Evolutionary conservation across 1,140 invertebrate species (phyloP).

Genomic region (Macrobrachium rosenbergii): DNA sequence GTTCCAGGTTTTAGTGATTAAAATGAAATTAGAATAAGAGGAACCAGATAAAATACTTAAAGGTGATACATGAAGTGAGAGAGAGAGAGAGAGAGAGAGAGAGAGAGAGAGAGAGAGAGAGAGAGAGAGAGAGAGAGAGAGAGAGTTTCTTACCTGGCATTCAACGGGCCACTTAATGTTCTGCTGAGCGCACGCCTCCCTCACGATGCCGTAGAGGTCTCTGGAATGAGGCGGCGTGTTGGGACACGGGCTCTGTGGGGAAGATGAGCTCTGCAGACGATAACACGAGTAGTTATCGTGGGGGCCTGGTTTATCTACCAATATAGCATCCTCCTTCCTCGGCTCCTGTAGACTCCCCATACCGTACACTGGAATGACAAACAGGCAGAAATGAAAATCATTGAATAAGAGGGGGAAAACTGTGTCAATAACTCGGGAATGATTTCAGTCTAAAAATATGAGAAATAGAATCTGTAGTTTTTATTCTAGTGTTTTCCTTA

Average conservation of each 20-base stretch:
- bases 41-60: not conserved
- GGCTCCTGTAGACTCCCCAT: constrained; percentile 54
- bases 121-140: too few relatives aligned
- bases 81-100: constrained; percentile 3
- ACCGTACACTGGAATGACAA: constrained; percentile 14
- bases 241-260: not conserved
- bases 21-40: too few relatives aligned
- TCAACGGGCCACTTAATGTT: constrained; percentile 65
- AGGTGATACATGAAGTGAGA: not conserved
- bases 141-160: constrained; percentile 59
- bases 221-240: constrained; percentile 10
- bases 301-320: constrained; percentile 37
- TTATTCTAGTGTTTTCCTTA: too few relatives aligned
- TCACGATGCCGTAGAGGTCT: constrained; percentile 57
- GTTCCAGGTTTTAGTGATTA: not conserved
- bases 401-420: not conserved
- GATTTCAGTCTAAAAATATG: too few relatives aligned
- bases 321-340: constrained; percentile 37
- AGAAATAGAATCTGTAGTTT: too few relatives aligned
- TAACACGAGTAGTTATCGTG: constrained; percentile 51
- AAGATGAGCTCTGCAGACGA: constrained; percentile 21
- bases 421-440: not conserved
- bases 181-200: constrained; percentile 62
- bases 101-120: constrained; percentile 2
- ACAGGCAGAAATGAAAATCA: not conserved